Base-by-base conservation (phyloP, 2,113 vertebrate genomes). In the Clarias gariepinus region DNA sequence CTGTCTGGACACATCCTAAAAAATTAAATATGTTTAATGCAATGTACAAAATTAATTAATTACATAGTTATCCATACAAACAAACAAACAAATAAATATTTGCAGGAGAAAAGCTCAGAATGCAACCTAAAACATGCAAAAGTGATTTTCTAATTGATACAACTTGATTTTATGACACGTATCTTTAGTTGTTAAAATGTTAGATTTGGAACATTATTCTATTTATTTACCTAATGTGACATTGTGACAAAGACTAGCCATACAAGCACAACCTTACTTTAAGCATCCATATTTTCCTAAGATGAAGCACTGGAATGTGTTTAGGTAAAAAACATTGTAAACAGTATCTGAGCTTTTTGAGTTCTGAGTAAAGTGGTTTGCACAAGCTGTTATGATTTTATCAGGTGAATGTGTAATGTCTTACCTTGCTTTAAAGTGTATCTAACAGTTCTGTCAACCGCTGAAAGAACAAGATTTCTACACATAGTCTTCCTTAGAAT, bases 1-100 rank as follows among this genome's bases (percentile, higher is more conserved):
- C 94, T 0, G 94, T 94, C 16, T 96, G 89, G 13, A 88, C 4
- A 19, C 96, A 98, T 11, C 91, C 97, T 97, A 81, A 77, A n/a
- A n/a, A n/a, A n/a, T n/a, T n/a, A 76, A 85, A 69, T 64, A 47
- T n/a, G 1, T n/a, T 18, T 52, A 28, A 23, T 28, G 41, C 41
- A 41, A 41, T 11, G 28, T 2, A 53, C 23, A 15, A 77, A 28
- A 12, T 41, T n/a, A n/a, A n/a, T 33, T 52, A 18, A 41, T 55
- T 3, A 36, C 15, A 87, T 47, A 55, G 16, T 21, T 53, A 7
- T 61, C 13, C 12, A 1, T 47, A 41, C 7, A 41, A 41, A 41
- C 41, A 41, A 41, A 41, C 41, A 41, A 41, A 41, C 41, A 41
- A 41, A 41, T 6, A 41, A 41, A 0, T 41, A 41, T 12, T 12